Percentiles rank a stretch among this genome's conserved stretches.
phyloP scores from a whole-genome alignment of 2,888 invertebrate genomes.

The Serripes groenlandicus region DNA sequence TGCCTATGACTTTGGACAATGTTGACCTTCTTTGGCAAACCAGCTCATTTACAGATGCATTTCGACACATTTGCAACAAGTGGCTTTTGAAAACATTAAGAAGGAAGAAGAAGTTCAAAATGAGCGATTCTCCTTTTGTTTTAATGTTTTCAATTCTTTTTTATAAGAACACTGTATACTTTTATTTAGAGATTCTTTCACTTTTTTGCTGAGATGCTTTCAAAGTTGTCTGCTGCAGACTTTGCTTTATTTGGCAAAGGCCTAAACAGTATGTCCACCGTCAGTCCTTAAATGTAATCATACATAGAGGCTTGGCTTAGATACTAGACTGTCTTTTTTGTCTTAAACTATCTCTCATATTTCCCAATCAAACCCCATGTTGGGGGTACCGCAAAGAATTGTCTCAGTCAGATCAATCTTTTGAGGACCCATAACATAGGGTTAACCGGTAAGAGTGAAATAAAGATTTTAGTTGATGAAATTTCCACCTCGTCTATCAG shows the following conservation, averaged over 20 bases:
- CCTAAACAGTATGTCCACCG: not conserved
- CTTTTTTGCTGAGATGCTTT: not conserved
- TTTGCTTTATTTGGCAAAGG: not conserved
- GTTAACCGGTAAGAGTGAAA: no score
- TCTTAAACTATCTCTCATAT: not conserved
- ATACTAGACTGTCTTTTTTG: not conserved
- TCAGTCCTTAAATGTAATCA: not conserved
- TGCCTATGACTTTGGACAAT: not conserved
- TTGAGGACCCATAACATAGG: no score
- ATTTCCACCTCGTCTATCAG: no score
- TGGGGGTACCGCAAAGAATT: no score
- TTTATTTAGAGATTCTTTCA: not conserved
- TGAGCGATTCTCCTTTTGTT: not conserved
- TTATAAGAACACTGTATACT: not conserved
- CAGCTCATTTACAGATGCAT: no score
- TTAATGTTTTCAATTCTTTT: not conserved
- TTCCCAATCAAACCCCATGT: not conserved
- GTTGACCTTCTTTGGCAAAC: no score
- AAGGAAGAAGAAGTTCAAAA: not conserved
- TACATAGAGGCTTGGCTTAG: not conserved
- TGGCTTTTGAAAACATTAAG: not conserved
- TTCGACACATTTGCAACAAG: no score
- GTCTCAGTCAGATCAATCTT: no score
- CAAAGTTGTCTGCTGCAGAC: not conserved
- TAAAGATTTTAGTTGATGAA: no score